Evolutionary conservation across 2,113 vertebrate species (phyloP).

Genomic region (Embiotoca jacksoni): DNA sequence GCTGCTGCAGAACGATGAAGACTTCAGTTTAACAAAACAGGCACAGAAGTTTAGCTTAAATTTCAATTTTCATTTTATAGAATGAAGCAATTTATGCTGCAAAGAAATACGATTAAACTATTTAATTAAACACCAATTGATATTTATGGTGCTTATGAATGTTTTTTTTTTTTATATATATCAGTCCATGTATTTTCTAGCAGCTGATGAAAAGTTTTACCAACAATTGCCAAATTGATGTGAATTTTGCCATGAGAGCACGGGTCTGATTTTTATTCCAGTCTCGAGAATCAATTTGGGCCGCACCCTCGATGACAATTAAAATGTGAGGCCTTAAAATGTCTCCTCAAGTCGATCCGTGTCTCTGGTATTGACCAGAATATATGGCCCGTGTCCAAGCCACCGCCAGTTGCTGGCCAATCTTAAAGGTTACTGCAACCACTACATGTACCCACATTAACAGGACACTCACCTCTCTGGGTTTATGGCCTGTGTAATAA

Average conservation of each 20-base stretch:
- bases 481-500: conserved; percentile 84
- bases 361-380: conserved; percentile 71
- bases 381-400: conserved; percentile 79
- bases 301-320: conserved; percentile 63
- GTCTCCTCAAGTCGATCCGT: conserved; percentile 66
- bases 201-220: conserved; percentile 10
- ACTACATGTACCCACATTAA: conserved; percentile 82
- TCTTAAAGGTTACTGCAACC: conserved; percentile 84
- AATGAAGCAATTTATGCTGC: not conserved
- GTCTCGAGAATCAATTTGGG: conserved; percentile 53
- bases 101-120: not conserved
- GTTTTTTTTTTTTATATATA: not conserved
- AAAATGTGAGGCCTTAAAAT: conserved; percentile 73
- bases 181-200: not conserved
- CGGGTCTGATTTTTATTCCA: conserved; percentile 37
- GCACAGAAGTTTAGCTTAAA: not conserved
- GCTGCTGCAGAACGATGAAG: not conserved
- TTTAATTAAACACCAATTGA: not conserved
- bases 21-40: not conserved
- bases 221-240: conserved; percentile 6
- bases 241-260: conserved; percentile 25
- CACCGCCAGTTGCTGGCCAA: conserved; percentile 68
- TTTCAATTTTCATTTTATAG: not conserved
- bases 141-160: not conserved
- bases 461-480: conserved; percentile 77